These are phyloP conservation scores for Osmerus mordax DNA, from an alignment of 2,113 vertebrate genomes.

Conservation along the genomic window DNA sequence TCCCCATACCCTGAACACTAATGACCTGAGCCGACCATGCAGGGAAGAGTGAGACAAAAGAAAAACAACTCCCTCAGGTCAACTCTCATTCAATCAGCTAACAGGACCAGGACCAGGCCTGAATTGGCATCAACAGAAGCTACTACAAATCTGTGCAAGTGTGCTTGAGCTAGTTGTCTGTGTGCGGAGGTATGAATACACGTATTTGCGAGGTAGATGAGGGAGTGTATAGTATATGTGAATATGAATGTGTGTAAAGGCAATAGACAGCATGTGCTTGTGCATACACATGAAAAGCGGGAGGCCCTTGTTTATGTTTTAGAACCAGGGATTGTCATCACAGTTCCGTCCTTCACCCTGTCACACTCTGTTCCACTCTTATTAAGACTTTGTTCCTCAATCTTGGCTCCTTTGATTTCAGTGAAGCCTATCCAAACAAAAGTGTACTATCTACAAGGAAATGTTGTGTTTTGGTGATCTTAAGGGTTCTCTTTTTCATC, in stretches of 20 bases:
- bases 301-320: neutral
- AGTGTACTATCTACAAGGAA: neutral
- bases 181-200: no score
- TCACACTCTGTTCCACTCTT: neutral
- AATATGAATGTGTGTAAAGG: slow-evolving; percentile 5
- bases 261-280: neutral
- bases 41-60: slow-evolving; percentile 7
- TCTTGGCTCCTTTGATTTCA: neutral
- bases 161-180: no score
- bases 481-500: slow-evolving; percentile 45
- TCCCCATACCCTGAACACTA: slow-evolving; percentile 1
- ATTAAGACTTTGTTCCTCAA: neutral
- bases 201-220: neutral
- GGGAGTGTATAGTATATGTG: neutral
- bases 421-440: neutral
- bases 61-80: slow-evolving; percentile 3
- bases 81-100: slow-evolving; percentile 9
- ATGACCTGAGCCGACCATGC: slow-evolving; percentile 8
- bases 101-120: neutral
- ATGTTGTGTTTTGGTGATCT: slow-evolving; percentile 31
- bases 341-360: neutral
- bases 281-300: neutral
- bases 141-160: no score
- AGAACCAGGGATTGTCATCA: neutral
- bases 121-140: neutral